These are phyloP conservation scores for Epistrophe grossulariae DNA, from an alignment of 2,888 invertebrate species.

Conservation along the genomic window DNA sequence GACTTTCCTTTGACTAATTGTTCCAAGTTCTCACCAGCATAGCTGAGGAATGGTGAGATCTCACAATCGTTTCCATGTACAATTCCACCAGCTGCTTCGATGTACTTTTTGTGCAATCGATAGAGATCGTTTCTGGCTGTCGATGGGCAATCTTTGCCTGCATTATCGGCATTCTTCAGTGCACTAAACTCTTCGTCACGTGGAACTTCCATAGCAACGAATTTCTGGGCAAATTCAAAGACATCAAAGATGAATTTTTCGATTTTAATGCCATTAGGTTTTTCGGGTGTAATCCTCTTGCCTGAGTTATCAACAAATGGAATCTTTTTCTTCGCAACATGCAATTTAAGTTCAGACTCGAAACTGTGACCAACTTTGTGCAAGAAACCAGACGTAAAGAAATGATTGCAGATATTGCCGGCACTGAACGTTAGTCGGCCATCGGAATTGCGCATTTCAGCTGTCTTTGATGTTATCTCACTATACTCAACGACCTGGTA, in stretches of 20 bases:
- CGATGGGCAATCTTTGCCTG: conserved; percentile 94
- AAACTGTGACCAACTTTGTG: conserved; percentile 88
- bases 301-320: conserved; percentile 91
- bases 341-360: conserved; percentile 92
- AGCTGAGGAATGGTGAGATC: conserved; percentile 95
- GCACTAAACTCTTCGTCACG: conserved; percentile 98
- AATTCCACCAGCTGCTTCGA: conserved; percentile 92
- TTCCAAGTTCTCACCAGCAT: conserved; percentile 94
- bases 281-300: conserved; percentile 89
- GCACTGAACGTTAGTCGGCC: conserved; percentile 95
- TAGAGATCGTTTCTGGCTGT: conserved; percentile 93
- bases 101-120: conserved; percentile 90
- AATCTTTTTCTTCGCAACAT: conserved; percentile 99
- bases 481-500: conserved; percentile 99
- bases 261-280: conserved; percentile 98
- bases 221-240: conserved; percentile 95
- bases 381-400: conserved; percentile 95
- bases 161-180: conserved; percentile 95
- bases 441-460: conserved; percentile 90
- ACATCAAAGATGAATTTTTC: conserved; percentile 99
- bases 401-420: conserved; percentile 99
- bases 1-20: conserved; percentile 87
- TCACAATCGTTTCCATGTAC: conserved; percentile 90
- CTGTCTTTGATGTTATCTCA: conserved; percentile 94
- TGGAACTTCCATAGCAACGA: conserved; percentile 96